Evolutionary conservation across 2,888 invertebrate species (phyloP), one percentile per base, ranked within the genome.

Genomic region (Lathronympha strigana): DNA sequence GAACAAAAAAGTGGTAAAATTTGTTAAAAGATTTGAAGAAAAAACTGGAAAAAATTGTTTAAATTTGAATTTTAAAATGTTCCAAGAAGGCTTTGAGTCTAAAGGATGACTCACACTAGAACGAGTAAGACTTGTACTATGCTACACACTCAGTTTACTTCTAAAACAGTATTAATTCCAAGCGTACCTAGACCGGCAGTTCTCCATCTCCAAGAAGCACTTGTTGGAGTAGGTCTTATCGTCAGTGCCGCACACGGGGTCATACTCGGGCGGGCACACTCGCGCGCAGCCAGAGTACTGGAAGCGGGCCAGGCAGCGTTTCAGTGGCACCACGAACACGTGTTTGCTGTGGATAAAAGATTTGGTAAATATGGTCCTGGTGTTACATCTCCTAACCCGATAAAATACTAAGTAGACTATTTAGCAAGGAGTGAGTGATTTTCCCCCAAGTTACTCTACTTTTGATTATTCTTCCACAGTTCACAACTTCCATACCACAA

Each of bases 211-310:
- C 76, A 98, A 90, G 93, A 98, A 97, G 86, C 98, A 98, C 73
- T 95, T 95, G 88, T 98, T 98, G 79, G 97, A 96, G 93, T 98
- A 98, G 0, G 98, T 98, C 93, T 96, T 97, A 68, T 94, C 94
- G 80, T 98, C 98, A 1, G 96, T 96, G n/a, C 97, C 98, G 83
- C 98, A 98, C 5, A 98, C 97, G 0, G 98, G 97, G 79, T 98
- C 97, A 89, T 95, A 97, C 75, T 96, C 96, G 0, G 96, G 93
- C 8, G 97, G 95, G 77, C 97, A 97, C 72, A 97, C 97, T 76
- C 95, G 94, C 53, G 96, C 96, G 78, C 97, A 98, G 54, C 97
- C 97, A 50, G 95, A 94, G 88, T 97, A 97, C 77, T 96, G 94
- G 91, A 97, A 97, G 63, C 96, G 95, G 51, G 96, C 93, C 28